These are phyloP conservation scores for Microcebus tavaratra DNA, from an alignment of 2,113 vertebrate species.

Conservation along the genomic window DNA sequence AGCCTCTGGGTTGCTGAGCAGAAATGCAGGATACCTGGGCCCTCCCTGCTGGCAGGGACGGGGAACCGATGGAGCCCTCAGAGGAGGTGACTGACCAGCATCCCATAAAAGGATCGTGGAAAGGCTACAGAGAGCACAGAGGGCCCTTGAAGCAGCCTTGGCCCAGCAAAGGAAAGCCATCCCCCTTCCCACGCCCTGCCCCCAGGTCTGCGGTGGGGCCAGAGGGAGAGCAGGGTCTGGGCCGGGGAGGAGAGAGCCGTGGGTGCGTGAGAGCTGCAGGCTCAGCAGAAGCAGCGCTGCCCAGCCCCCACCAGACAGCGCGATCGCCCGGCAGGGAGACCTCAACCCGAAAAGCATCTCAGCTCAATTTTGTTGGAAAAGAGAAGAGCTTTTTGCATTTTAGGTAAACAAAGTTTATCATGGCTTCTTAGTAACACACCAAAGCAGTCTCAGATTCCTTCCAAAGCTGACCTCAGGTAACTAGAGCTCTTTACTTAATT, in stretches of 20 bases:
- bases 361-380: neutral
- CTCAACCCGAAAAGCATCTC: neutral
- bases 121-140: no score
- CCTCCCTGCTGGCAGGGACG: neutral
- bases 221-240: no score
- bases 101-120: neutral
- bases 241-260: rapidly evolving
- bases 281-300: neutral
- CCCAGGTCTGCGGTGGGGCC: neutral
- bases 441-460: neutral
- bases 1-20: neutral
- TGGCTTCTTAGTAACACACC: neutral
- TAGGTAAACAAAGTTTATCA: neutral
- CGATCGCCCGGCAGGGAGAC: neutral
- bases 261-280: rapidly evolving
- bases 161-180: no score
- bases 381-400: neutral
- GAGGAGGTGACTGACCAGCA: neutral
- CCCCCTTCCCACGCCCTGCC: rapidly evolving
- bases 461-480: neutral
- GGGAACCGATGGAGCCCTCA: neutral
- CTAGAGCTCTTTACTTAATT: neutral
- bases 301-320: neutral
- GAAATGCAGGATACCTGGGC: no score
- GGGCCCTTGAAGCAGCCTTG: neutral